Evolutionary conservation across 2,797 vertebrate species (phyloP).

Genomic region (Limnodromus scolopaceus): DNA sequence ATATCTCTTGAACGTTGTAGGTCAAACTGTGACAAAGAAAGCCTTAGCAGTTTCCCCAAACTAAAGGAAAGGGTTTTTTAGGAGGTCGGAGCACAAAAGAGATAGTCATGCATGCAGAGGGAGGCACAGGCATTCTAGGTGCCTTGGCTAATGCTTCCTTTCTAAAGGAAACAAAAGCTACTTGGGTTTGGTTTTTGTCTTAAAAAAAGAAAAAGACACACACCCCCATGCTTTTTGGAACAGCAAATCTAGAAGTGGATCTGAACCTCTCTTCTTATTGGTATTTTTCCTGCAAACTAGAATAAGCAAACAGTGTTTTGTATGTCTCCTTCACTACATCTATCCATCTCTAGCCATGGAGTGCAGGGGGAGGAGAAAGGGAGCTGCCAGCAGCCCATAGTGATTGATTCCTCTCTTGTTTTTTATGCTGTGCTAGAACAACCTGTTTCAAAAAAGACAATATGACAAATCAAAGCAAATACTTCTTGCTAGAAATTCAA

Average conservation of each 20-base stretch:
- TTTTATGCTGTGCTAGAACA: background rate
- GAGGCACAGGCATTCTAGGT: background rate
- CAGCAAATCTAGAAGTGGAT: background rate
- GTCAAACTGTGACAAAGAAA: background rate
- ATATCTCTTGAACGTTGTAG: background rate
- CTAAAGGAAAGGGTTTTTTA: background rate
- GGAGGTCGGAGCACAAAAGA: background rate
- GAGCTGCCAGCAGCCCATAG: conserved; percentile 9
- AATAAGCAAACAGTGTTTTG: background rate
- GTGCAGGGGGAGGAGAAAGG: conserved; percentile 18
- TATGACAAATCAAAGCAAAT: background rate
- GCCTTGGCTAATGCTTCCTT: background rate
- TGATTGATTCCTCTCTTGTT: conserved; percentile 11
- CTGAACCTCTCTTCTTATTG: background rate
- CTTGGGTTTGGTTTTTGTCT: accelerated
- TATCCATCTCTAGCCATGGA: background rate
- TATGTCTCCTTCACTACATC: background rate
- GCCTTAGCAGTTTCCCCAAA: background rate
- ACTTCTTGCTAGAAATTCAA: background rate
- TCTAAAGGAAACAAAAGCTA: background rate
- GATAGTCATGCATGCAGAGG: background rate
- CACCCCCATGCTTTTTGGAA: background rate
- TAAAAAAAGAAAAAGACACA: background rate
- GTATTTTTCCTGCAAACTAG: background rate
- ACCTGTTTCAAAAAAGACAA: background rate